Conservation (phyloP, 2,113 vertebrate genomes). For the Petrocephalus zakoni region DNA sequence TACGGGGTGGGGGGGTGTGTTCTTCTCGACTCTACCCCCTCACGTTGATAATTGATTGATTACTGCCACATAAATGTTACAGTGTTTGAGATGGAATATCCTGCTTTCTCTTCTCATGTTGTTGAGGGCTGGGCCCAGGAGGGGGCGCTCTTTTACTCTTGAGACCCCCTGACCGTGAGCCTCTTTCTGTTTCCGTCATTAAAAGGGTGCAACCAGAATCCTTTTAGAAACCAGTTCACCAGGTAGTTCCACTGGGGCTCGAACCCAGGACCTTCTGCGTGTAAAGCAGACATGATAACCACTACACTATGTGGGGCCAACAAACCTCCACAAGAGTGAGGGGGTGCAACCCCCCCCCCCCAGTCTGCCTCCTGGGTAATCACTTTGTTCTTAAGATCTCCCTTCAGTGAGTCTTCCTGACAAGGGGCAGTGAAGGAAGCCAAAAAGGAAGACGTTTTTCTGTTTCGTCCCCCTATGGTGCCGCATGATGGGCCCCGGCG, state of each 20-base stretch:
- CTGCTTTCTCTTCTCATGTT: neutral
- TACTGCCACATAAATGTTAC: neutral
- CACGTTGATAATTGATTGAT: neutral
- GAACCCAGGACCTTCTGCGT: slow-evolving; percentile 99
- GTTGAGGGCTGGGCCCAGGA: neutral
- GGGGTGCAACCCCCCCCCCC: neutral
- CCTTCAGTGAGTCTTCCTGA: neutral
- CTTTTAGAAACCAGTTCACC: neutral
- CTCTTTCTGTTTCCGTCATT: neutral
- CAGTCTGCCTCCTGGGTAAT: neutral
- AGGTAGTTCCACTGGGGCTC: slow-evolving; percentile 94
- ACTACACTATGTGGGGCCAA: slow-evolving; percentile 77
- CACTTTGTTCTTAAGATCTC: neutral
- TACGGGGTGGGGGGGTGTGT: neutral
- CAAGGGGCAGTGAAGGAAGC: neutral
- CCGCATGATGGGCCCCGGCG: neutral
- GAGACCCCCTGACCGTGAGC: neutral
- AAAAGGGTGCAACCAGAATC: neutral
- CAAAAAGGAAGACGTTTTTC: no score
- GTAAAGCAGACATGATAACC: slow-evolving; percentile 99
- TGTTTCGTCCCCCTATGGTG: neutral
- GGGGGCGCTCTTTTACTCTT: neutral
- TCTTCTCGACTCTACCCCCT: neutral
- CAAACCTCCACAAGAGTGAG: neutral
- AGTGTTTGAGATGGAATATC: neutral